These are phyloP conservation scores for Caenorhabditis latens DNA, from an alignment of 1,140 invertebrate genomes.

Conservation along the genomic window DNA sequence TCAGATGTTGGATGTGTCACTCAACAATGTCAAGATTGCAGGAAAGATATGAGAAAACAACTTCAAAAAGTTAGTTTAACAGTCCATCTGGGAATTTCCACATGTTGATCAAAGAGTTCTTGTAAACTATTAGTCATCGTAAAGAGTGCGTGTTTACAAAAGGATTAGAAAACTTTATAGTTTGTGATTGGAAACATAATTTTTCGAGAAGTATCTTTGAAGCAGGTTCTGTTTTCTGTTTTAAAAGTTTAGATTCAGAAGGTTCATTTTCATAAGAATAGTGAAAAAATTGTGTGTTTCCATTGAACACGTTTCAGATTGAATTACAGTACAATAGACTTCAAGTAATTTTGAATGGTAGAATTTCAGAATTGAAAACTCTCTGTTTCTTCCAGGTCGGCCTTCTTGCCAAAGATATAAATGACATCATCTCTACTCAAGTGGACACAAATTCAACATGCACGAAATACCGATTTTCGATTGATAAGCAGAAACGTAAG, in stretches of 20 bases:
- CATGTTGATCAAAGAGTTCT: background rate
- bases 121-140: background rate
- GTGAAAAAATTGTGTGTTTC: too few relatives aligned
- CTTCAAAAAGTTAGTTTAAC: conserved; percentile 28
- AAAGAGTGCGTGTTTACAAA: background rate
- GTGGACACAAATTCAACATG: conserved; percentile 31
- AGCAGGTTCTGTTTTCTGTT: too few relatives aligned
- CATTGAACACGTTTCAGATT: too few relatives aligned
- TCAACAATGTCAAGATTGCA: conserved; percentile 39
- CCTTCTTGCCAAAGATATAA: conserved; percentile 14
- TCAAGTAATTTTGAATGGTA: too few relatives aligned
- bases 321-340: too few relatives aligned
- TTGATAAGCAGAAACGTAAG: background rate
- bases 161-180: background rate
- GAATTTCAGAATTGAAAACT: too few relatives aligned
- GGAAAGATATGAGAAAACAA: conserved; percentile 51
- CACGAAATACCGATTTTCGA: conserved; percentile 11
- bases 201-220: too few relatives aligned
- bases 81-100: background rate
- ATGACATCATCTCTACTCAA: conserved; percentile 13
- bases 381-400: background rate
- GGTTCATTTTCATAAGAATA: too few relatives aligned
- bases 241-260: too few relatives aligned
- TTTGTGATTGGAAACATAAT: background rate
- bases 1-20: conserved; percentile 22